Evolutionary conservation across 2,797 vertebrate genomes (phyloP).

Genomic region (Moxostoma hubbsi): DNA sequence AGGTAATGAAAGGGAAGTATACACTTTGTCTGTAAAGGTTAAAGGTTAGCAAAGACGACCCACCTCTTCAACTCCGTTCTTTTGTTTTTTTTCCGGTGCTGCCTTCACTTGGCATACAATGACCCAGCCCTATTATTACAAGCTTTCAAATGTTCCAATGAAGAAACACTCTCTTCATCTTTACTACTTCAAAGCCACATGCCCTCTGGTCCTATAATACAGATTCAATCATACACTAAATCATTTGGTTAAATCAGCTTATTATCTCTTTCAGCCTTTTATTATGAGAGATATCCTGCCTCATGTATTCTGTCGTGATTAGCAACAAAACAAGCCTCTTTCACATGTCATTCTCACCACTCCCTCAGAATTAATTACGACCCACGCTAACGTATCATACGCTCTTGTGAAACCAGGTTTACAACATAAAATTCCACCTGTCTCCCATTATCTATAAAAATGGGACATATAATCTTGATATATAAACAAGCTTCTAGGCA

Average conservation of each 20-base stretch:
- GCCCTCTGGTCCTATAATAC: slow-evolving; percentile 58
- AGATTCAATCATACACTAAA: slow-evolving; percentile 58
- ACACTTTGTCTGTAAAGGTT: slow-evolving; percentile 45
- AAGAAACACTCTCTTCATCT: slow-evolving; percentile 57
- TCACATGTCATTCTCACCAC: slow-evolving; percentile 39
- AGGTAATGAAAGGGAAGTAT: slow-evolving; percentile 8
- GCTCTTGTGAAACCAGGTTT: slow-evolving; percentile 59
- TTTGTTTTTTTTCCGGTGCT: neutral
- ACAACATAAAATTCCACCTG: slow-evolving; percentile 57
- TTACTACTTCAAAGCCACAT: slow-evolving; percentile 66
- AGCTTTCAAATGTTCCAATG: slow-evolving; percentile 37
- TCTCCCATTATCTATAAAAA: slow-evolving; percentile 57
- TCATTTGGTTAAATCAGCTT: slow-evolving; percentile 58
- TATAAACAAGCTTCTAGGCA: slow-evolving; percentile 56
- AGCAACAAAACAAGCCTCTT: slow-evolving; percentile 48
- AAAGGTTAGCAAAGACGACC: slow-evolving; percentile 48
- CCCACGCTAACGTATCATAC: slow-evolving; percentile 34
- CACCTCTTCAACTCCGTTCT: slow-evolving; percentile 19
- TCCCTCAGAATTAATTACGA: slow-evolving; percentile 53
- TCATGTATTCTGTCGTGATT: slow-evolving; percentile 52
- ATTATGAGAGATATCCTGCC: slow-evolving; percentile 51
- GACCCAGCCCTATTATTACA: slow-evolving; percentile 57
- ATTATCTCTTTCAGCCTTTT: slow-evolving; percentile 53
- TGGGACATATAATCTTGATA: slow-evolving; percentile 64
- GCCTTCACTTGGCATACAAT: slow-evolving; percentile 43